A percentile compares a stretch with the other conserved stretches of the same genome.
These are phyloP conservation scores for Eutolmus rufibarbis DNA, from an alignment of 2,888 invertebrate genomes.

Conservation along the genomic window DNA sequence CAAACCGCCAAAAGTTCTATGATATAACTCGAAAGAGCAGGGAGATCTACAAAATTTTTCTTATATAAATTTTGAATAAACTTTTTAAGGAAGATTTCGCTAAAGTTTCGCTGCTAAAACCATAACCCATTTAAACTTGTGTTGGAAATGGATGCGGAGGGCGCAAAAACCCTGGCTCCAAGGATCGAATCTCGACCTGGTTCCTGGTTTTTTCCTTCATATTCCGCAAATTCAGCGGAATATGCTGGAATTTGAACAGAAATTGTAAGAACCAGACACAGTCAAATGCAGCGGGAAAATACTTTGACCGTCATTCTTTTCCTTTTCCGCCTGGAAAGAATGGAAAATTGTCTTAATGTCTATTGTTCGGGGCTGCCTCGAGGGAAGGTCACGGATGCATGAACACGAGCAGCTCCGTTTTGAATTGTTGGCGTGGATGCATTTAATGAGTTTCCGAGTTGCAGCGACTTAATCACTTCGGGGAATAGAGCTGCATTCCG, in stretches of 20 bases:
- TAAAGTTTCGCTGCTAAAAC: neutral
- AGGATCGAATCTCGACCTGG: neutral
- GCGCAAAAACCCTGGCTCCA: neutral
- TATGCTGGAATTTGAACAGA: neutral
- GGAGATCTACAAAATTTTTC: neutral
- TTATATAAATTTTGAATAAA: slow-evolving; percentile 17
- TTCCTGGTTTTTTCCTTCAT: neutral
- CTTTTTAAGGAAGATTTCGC: neutral
- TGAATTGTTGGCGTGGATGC: neutral
- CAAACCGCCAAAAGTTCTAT: neutral
- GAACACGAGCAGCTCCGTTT: neutral
- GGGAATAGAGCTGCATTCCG: neutral
- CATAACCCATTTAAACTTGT: slow-evolving; percentile 22
- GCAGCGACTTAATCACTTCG: neutral
- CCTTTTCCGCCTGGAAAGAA: neutral
- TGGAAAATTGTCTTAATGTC: slow-evolving; percentile 18
- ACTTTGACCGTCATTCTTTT: neutral
- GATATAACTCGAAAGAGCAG: neutral
- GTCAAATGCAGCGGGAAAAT: neutral
- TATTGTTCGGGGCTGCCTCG: neutral
- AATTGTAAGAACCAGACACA: neutral
- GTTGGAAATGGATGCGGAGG: neutral
- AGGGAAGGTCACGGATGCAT: neutral
- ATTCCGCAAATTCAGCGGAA: neutral
- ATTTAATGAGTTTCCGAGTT: neutral